phyloP scores from a whole-genome alignment of 2,113 vertebrate species.

The Ptyas mucosa region DNA sequence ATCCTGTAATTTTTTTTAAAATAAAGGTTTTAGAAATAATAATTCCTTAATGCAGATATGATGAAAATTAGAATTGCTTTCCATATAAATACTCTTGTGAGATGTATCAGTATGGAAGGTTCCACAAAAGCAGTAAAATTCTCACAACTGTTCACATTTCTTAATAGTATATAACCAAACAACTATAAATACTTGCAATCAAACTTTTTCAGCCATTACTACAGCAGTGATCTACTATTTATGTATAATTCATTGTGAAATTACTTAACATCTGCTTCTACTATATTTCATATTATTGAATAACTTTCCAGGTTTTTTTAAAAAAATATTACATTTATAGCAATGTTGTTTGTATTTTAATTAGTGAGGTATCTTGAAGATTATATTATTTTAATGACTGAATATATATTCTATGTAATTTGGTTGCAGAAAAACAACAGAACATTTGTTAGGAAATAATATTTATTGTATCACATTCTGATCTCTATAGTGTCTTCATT shows the following conservation, averaged over 20 bases:
- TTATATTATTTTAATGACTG: background rate
- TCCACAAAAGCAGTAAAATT: background rate
- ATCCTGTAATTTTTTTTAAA: background rate
- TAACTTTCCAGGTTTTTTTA: background rate
- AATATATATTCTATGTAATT: background rate
- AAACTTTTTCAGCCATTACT: background rate
- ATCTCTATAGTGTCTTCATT: background rate
- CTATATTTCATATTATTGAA: background rate
- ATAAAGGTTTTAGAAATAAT: background rate
- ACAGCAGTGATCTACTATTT: background rate
- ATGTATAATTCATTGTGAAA: background rate
- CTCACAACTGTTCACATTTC: background rate
- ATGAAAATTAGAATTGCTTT: background rate
- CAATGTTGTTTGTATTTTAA: background rate
- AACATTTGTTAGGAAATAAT: constrained; percentile 23
- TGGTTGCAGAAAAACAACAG: background rate
- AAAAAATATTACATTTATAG: background rate
- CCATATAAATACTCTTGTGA: background rate
- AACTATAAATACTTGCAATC: background rate
- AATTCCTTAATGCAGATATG: background rate
- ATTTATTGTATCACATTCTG: background rate
- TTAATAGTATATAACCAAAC: background rate
- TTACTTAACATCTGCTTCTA: background rate
- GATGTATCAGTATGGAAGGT: background rate
- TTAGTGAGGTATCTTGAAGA: background rate